Evolutionary conservation across 1,140 invertebrate genomes (phyloP).

Genomic region (Diorhabda sublineata): DNA sequence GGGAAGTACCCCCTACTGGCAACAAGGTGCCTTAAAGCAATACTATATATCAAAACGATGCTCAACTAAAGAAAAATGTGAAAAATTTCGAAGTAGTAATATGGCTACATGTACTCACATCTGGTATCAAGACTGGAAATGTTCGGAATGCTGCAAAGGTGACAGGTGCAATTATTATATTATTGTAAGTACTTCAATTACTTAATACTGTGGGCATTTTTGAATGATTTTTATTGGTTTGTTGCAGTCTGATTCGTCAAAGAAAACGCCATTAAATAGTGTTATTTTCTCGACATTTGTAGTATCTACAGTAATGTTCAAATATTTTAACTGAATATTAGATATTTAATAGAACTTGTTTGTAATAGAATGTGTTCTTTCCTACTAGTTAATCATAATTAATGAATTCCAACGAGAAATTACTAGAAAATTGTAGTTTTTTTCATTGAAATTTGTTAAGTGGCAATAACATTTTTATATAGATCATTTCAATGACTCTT

Average conservation of each 20-base stretch:
- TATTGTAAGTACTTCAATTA: conserved; percentile 69
- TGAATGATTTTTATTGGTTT: too few relatives aligned
- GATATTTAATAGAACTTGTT: too few relatives aligned
- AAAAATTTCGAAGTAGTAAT: conserved; percentile 59
- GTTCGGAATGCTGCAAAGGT: conserved; percentile 94
- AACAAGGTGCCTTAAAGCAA: conserved; percentile 86
- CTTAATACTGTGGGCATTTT: too few relatives aligned
- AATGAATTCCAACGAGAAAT: too few relatives aligned
- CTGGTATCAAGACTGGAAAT: conserved; percentile 97
- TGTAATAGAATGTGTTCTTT: too few relatives aligned
- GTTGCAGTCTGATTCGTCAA: too few relatives aligned
- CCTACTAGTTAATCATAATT: too few relatives aligned
- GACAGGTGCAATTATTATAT: conserved; percentile 96
- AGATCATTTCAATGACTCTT: too few relatives aligned
- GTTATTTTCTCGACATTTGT: background rate
- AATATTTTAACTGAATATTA: background rate
- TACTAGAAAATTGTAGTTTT: too few relatives aligned
- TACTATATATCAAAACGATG: conserved; percentile 92
- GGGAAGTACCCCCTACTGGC: conserved; percentile 94
- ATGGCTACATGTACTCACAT: conserved; percentile 86
- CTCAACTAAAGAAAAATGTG: conserved; percentile 76
- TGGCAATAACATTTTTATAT: too few relatives aligned
- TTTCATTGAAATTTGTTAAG: too few relatives aligned
- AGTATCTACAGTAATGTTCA: background rate
- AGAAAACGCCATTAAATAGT: too few relatives aligned